Evolutionary conservation across 2,797 vertebrate genomes (phyloP).

Genomic region (Monodelphis domestica): DNA sequence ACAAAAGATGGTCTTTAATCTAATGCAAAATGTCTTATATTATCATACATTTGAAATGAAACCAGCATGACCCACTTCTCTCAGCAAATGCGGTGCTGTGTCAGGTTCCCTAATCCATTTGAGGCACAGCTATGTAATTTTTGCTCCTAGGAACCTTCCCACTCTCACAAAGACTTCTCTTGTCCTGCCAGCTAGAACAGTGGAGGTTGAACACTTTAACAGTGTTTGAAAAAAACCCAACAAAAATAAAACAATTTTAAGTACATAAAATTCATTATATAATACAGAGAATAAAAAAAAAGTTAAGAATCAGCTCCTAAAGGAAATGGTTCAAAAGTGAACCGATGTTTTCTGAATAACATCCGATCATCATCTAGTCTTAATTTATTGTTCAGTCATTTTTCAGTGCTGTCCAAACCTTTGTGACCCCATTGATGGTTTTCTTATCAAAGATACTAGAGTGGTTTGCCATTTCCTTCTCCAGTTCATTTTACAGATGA

Average conservation of each 20-base stretch:
- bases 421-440: not conserved
- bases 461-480: not conserved
- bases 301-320: not conserved
- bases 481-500: not conserved
- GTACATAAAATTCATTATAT: not conserved
- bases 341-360: not conserved
- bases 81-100: not conserved
- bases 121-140: not conserved
- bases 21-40: not conserved
- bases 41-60: constrained; percentile 48
- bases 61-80: not conserved
- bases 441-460: not conserved
- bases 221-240: constrained; percentile 23
- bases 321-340: not conserved
- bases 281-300: not conserved
- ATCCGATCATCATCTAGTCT: not conserved
- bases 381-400: not conserved
- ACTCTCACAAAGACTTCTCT: not conserved
- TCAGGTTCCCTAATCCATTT: constrained; percentile 20
- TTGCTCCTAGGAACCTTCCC: constrained; percentile 12
- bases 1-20: constrained; percentile 12
- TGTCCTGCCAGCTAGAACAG: constrained; percentile 1
- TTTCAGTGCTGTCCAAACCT: not conserved
- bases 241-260: constrained; percentile 3
- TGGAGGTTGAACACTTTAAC: not conserved